These are phyloP conservation scores for human DNA, from an alignment of 2,113 vertebrate species.

Conservation along the genomic window DNA sequence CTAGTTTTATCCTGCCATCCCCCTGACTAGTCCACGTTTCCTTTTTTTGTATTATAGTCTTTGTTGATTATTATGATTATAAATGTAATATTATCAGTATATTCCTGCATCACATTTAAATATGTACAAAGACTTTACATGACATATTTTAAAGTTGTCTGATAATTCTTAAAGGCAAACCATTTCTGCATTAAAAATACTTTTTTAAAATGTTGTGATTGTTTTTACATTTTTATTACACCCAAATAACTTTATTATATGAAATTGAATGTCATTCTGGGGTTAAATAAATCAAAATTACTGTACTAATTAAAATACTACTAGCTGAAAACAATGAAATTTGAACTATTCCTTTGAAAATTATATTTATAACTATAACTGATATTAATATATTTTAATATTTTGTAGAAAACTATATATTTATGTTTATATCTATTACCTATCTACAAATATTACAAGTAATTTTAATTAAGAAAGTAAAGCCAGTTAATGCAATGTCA, in stretches of 20 bases:
- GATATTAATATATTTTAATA: background rate
- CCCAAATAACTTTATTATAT: background rate
- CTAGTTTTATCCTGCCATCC: background rate
- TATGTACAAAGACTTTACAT: background rate
- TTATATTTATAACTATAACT: constrained; percentile 5
- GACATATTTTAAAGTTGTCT: background rate
- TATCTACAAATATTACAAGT: background rate
- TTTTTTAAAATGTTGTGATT: background rate
- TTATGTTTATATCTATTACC: no score
- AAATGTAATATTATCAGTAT: background rate
- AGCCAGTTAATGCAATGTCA: background rate
- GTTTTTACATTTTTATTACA: background rate
- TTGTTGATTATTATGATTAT: background rate
- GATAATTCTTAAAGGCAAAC: background rate
- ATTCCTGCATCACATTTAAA: background rate
- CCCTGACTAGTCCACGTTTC: no score
- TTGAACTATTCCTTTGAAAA: background rate
- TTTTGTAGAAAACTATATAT: no score
- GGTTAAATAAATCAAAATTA: background rate
- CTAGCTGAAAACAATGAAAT: background rate
- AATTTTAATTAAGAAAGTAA: constrained; percentile 18
- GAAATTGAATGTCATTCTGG: background rate
- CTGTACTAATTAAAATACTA: background rate
- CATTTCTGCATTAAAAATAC: background rate
- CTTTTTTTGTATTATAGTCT: background rate